Percentiles rank a stretch among this genome's conserved stretches.
Evolutionary conservation across 2,113 vertebrate genomes (phyloP).

Genomic region (Morone saxatilis): DNA sequence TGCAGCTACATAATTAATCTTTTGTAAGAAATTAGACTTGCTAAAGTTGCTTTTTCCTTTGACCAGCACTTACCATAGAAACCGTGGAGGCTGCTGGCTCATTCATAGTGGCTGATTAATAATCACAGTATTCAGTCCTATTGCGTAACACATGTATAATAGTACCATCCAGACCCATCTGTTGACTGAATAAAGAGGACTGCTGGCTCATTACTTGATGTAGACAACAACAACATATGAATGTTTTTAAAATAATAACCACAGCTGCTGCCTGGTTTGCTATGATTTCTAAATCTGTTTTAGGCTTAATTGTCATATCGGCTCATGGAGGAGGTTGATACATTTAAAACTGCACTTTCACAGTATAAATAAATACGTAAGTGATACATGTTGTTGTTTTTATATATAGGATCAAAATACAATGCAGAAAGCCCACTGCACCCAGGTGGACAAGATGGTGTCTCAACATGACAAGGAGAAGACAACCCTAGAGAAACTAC

Average conservation of each 20-base stretch:
- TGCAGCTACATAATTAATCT: slow-evolving; percentile 20
- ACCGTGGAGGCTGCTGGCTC: not conserved
- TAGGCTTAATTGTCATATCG: not conserved
- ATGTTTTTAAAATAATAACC: not conserved
- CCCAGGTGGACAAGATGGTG: slow-evolving; percentile 96
- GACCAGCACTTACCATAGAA: slow-evolving; percentile 33
- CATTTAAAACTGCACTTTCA: not conserved
- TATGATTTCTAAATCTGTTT: not conserved
- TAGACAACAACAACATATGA: slow-evolving; percentile 10
- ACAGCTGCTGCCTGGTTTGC: not conserved
- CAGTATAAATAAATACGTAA: not conserved
- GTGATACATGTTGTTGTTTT: not conserved
- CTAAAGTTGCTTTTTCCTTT: slow-evolving; percentile 56
- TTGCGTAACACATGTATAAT: slow-evolving; percentile 38
- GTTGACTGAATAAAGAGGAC: slow-evolving; percentile 19
- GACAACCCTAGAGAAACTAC: slow-evolving; percentile 90
- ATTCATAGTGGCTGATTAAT: slow-evolving; percentile 45
- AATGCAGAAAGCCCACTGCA: slow-evolving; percentile 97
- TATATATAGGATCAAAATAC: slow-evolving; percentile 90
- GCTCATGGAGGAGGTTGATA: not conserved
- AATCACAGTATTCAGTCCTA: slow-evolving; percentile 29
- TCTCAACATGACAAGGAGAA: slow-evolving; percentile 97
- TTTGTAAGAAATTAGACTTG: slow-evolving; percentile 69
- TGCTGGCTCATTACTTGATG: slow-evolving; percentile 24
- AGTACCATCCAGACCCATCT: slow-evolving; percentile 33